Conservation (phyloP, 1,140 invertebrate species). For the Zaprionus capensis region DNA sequence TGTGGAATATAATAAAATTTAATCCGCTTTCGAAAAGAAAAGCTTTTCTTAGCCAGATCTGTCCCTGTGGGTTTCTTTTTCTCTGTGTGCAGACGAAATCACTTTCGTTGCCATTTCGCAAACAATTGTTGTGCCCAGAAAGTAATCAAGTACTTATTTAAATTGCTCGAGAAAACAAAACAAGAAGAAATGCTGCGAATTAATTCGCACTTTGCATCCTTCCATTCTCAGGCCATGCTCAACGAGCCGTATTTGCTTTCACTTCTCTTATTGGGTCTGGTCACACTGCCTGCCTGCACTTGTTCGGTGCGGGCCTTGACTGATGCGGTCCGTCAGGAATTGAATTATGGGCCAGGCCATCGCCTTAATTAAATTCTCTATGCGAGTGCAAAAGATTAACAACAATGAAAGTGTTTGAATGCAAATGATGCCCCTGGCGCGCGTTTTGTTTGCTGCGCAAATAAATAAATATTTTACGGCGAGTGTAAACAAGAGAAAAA, state of each 20-base stretch:
- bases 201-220: conserved; percentile 21
- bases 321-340: conserved; percentile 60
- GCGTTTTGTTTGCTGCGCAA: conserved; percentile 54
- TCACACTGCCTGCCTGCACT: conserved; percentile 21
- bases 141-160: conserved; percentile 47
- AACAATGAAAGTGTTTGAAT: conserved; percentile 76
- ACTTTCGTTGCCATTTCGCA: conserved; percentile 25
- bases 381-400: conserved; percentile 68
- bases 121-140: conserved; percentile 12
- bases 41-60: conserved; percentile 23
- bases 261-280: not conserved
- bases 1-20: conserved; percentile 34
- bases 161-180: conserved; percentile 21
- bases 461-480: conserved; percentile 73
- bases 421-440: conserved; percentile 65
- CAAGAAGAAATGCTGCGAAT: conserved; percentile 12
- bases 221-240: not conserved
- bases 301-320: conserved; percentile 3
- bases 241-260: conserved; percentile 23
- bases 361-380: conserved; percentile 77
- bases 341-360: conserved; percentile 56
- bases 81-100: conserved; percentile 15
- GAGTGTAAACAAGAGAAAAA: conserved; percentile 33
- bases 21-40: conserved; percentile 36
- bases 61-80: conserved; percentile 9